Percentiles rank a stretch among this genome's conserved stretches.
Conservation (phyloP, 1,140 invertebrate genomes). For the Drosophila sulfurigaster region DNA sequence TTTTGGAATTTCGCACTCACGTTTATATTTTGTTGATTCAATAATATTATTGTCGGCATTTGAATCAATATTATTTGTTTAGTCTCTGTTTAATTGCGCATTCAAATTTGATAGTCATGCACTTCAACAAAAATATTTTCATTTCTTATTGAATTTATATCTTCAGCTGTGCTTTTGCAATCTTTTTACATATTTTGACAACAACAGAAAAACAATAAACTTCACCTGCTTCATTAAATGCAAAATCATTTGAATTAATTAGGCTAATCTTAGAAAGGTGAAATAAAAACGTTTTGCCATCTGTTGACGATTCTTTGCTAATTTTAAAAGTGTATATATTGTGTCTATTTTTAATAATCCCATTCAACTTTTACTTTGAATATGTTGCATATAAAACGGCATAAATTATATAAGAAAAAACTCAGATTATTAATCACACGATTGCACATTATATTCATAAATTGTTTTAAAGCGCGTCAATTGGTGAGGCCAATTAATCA, state of each 20-base stretch:
- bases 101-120: not conserved
- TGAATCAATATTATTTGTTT: conserved; percentile 6
- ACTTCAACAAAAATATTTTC: not conserved
- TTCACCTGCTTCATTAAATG: not conserved
- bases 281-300: no score
- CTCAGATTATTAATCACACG: not conserved
- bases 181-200: not conserved
- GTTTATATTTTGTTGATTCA: not conserved
- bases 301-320: no score
- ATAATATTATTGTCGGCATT: conserved; percentile 11
- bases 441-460: conserved; percentile 8
- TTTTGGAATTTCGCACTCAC: not conserved
- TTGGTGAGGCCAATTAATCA: conserved; percentile 67
- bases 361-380: not conserved
- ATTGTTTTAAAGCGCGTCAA: conserved; percentile 36
- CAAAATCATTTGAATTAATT: no score
- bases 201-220: not conserved
- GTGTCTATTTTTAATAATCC: not conserved
- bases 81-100: conserved; percentile 8
- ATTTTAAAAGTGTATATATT: no score
- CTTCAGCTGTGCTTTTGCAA: not conserved
- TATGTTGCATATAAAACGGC: not conserved
- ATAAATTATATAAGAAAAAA: not conserved
- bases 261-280: no score
- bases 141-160: not conserved